These are phyloP conservation scores for Orussus abietinus DNA, from an alignment of 1,140 invertebrate genomes.

Conservation along the genomic window DNA sequence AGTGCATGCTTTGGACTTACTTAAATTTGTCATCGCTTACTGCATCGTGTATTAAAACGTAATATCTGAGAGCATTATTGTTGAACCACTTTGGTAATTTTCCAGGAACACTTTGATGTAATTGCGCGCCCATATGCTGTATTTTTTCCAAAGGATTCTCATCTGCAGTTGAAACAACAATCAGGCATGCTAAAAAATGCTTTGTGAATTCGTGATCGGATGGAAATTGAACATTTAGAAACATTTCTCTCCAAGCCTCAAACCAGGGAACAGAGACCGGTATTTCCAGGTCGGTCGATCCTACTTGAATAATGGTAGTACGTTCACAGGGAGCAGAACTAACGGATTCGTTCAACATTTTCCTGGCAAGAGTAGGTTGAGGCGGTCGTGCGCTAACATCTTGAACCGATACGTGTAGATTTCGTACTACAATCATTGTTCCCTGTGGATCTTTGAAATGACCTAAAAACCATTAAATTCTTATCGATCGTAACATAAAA, in stretches of 20 bases:
- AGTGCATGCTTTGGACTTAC: slow-evolving; percentile 44
- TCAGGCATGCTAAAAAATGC: slow-evolving; percentile 86
- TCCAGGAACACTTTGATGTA: slow-evolving; percentile 71
- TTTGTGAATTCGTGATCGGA: slow-evolving; percentile 95
- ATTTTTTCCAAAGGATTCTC: slow-evolving; percentile 76
- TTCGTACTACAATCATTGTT: slow-evolving; percentile 65
- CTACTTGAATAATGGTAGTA: slow-evolving; percentile 54
- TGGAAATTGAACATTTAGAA: slow-evolving; percentile 82
- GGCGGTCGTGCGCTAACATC: slow-evolving; percentile 78
- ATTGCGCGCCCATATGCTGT: slow-evolving; percentile 70
- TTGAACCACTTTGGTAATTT: slow-evolving; percentile 90
- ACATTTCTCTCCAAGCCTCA: slow-evolving; percentile 90
- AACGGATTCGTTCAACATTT: slow-evolving; percentile 84
- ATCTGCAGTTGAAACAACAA: slow-evolving; percentile 81
- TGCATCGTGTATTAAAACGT: slow-evolving; percentile 86
- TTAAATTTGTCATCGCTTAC: slow-evolving; percentile 60
- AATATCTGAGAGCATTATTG: slow-evolving; percentile 78
- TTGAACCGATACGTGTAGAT: slow-evolving; percentile 75
- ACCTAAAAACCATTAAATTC: too few species aligned
- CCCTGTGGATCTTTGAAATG: slow-evolving; percentile 82
- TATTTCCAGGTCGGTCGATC: slow-evolving; percentile 58
- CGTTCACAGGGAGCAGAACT: slow-evolving; percentile 66
- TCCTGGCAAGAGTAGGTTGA: slow-evolving; percentile 77
- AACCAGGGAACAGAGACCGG: slow-evolving; percentile 88
- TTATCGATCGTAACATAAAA: too few species aligned